Evolutionary conservation across 2,113 vertebrate genomes (phyloP).

Genomic region (Pelusios castaneus): DNA sequence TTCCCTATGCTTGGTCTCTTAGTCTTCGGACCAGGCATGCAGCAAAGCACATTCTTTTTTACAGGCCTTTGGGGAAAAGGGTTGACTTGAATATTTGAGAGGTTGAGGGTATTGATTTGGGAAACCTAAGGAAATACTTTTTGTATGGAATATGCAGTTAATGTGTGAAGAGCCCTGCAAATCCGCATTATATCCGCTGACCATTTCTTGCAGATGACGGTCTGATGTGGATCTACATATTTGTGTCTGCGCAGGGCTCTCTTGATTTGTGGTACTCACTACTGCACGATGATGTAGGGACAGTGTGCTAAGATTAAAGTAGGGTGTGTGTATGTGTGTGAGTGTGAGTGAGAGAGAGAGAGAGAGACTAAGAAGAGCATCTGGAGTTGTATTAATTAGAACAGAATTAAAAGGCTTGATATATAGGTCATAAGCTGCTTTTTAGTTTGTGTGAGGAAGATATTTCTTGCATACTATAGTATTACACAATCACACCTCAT

Average conservation of each 20-base stretch:
- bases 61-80: not conserved
- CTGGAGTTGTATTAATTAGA: not conserved
- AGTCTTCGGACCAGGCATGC: not conserved
- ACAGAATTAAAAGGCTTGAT: not conserved
- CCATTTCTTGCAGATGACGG: too few species aligned
- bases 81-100: not conserved
- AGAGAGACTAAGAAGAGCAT: not conserved
- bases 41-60: not conserved
- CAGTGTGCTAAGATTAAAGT: not conserved
- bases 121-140: not conserved
- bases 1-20: not conserved
- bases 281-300: not conserved
- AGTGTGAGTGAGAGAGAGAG: too few species aligned
- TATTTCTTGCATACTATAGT: not conserved
- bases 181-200: too few species aligned
- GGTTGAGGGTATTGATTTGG: not conserved
- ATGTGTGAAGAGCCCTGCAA: too few species aligned
- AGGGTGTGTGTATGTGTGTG: not conserved
- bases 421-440: not conserved
- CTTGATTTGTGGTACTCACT: not conserved
- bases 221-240: too few species aligned
- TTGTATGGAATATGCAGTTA: not conserved
- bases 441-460: not conserved
- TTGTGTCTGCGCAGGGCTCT: too few species aligned
- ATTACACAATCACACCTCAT: not conserved